These are phyloP conservation scores for Aphelinus certus DNA, from an alignment of 1,140 invertebrate species.

Conservation along the genomic window DNA sequence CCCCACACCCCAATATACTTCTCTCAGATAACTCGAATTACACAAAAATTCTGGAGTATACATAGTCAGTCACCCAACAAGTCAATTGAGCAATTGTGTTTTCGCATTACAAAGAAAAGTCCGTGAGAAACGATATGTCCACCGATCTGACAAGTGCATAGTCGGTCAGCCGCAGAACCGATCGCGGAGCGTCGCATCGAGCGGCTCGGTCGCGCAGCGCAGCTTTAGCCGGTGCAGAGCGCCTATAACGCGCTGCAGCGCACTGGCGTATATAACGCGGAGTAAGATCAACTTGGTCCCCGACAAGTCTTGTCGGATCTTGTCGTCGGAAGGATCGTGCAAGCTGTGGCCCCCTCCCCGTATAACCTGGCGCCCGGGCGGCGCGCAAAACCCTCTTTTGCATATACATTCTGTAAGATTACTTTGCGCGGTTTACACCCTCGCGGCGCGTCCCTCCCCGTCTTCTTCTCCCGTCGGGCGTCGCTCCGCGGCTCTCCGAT, in stretches of 20 bases:
- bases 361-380: conserved; percentile 24
- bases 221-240: too few relatives aligned
- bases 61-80: too few relatives aligned
- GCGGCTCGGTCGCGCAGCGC: too few relatives aligned
- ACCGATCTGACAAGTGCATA: too few relatives aligned
- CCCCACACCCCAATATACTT: too few relatives aligned
- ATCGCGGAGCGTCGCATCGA: too few relatives aligned
- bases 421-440: conserved; percentile 67
- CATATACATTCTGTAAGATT: conserved; percentile 69
- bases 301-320: conserved; percentile 50
- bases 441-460: conserved; percentile 43
- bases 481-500: conserved; percentile 43
- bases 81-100: too few relatives aligned
- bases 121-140: too few relatives aligned
- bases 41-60: too few relatives aligned
- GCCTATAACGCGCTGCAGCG: not conserved
- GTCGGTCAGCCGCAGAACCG: not conserved
- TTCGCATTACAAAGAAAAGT: too few relatives aligned
- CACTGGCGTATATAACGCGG: not conserved
- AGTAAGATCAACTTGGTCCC: conserved; percentile 8
- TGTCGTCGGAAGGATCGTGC: conserved; percentile 59
- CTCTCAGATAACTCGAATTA: too few relatives aligned
- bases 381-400: conserved; percentile 61
- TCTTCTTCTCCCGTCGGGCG: conserved; percentile 40
- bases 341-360: conserved; percentile 59